Evolutionary conservation across 2,888 invertebrate species (phyloP), one percentile per base, ranked within the genome.

Genomic region (Scaeva pyrastri): DNA sequence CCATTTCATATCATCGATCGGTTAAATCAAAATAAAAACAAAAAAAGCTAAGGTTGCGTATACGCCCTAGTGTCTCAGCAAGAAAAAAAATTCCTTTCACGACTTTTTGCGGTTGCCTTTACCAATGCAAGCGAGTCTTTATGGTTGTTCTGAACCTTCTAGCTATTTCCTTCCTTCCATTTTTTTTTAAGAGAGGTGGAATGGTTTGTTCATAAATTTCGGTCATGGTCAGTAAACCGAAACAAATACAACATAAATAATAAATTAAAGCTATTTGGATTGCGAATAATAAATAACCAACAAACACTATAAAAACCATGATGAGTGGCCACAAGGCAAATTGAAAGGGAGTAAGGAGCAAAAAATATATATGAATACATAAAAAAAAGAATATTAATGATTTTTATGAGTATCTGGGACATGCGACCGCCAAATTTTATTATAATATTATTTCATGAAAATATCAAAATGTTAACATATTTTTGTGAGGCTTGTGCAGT

Each of bases 161-260:
- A n/a, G 31, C 6, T 3, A 31, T 31, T 26, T 52, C 21, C 23
- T 4, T 21, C 0, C 7, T 31, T 12, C 1, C 39, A 3, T 8
- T 39, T 39, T 39, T 68, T 55, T 62, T 43, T 48, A 26, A 8
- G 5, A 14, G 19, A 21, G 0, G 19, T 14, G 41, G 14, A 14
- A 66, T 71, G 76, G 41, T 19, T 23, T 31, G 56, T 71, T 71
- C 43, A 60, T 36, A 66, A 58, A 82, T 77, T 72, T 77, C 66
- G 43, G 77, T 73, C 82, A 77, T 52, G 68, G 68, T 43, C 58
- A 50, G 81, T 43, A 50, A 72, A 66, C 48, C 50, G 56, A 68
- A 48, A 64, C 16, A 43, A 56, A 72, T 12, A 48, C 8, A 31
- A 73, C n/a, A 60, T 31, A 56, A 73, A 73, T 73, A 62, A 73